Evolutionary conservation across 2,888 invertebrate genomes (phyloP).

Genomic region (Perizoma affinitatum): DNA sequence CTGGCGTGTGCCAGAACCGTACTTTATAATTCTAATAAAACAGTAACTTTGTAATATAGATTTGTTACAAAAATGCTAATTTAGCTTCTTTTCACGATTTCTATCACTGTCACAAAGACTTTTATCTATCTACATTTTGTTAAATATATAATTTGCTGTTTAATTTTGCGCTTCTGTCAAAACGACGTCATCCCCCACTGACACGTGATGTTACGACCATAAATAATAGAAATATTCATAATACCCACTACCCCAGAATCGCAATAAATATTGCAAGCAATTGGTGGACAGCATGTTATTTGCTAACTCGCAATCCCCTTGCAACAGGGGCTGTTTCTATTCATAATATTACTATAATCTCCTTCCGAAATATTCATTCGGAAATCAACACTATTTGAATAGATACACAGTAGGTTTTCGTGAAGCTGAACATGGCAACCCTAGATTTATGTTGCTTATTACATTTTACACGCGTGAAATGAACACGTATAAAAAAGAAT

Average conservation of each 20-base stretch:
- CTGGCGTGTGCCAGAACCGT: too few species aligned
- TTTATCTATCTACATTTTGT: too few species aligned
- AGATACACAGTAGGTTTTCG: slow-evolving; percentile 28
- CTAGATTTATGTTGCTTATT: slow-evolving; percentile 79
- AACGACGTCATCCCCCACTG: slow-evolving; percentile 11
- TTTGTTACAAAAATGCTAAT: too few species aligned
- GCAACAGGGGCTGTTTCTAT: slow-evolving; percentile 69
- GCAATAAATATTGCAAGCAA: slow-evolving; percentile 77
- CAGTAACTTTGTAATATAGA: too few species aligned
- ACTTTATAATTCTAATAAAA: too few species aligned
- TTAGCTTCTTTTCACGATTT: too few species aligned
- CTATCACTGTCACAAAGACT: too few species aligned
- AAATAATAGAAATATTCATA: slow-evolving; percentile 61
- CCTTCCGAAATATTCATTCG: slow-evolving; percentile 44
- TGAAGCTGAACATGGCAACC: slow-evolving; percentile 43
- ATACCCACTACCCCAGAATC: slow-evolving; percentile 58
- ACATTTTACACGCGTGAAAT: slow-evolving; percentile 79
- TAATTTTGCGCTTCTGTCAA: slow-evolving; percentile 5
- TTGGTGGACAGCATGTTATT: slow-evolving; percentile 73
- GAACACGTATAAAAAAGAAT: slow-evolving; percentile 63
- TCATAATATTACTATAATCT: slow-evolving; percentile 71
- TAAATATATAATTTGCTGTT: too few species aligned
- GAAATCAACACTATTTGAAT: slow-evolving; percentile 51
- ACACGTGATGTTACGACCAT: slow-evolving; percentile 27
- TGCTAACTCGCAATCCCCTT: slow-evolving; percentile 68